These are phyloP conservation scores for Drosophila affinis DNA, from an alignment of 2,888 invertebrate genomes.

Conservation along the genomic window DNA sequence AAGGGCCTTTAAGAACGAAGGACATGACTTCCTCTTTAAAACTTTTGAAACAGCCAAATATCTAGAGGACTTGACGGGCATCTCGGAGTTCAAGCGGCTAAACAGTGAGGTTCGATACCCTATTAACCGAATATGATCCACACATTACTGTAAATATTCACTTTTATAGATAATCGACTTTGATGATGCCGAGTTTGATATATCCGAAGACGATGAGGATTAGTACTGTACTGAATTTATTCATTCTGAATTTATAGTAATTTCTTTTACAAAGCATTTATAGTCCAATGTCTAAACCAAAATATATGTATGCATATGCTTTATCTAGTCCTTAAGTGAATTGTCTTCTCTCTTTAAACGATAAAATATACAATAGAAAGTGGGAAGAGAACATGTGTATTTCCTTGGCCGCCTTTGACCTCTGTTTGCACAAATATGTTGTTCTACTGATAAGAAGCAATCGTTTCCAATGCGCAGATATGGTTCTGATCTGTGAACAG, in stretches of 20 bases:
- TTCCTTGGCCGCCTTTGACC: conserved; percentile 15
- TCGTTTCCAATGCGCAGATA: conserved; percentile 25
- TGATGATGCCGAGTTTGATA: conserved; percentile 81
- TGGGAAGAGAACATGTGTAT: background rate
- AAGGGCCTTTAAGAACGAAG: conserved; percentile 85
- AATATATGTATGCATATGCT: conserved; percentile 6
- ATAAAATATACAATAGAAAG: background rate
- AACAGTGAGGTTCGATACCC: conserved; percentile 85
- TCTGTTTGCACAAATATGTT: conserved; percentile 3
- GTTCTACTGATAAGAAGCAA: conserved; percentile 30
- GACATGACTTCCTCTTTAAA: conserved; percentile 89
- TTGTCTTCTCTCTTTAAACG: background rate
- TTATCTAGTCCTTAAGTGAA: conserved; percentile 27
- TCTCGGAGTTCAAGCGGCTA: conserved; percentile 87
- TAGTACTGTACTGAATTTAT: conserved; percentile 7
- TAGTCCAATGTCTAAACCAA: conserved; percentile 17
- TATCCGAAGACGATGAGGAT: conserved; percentile 72
- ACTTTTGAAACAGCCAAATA: conserved; percentile 92
- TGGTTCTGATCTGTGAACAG: conserved; percentile 21
- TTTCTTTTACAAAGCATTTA: conserved; percentile 18
- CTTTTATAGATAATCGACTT: conserved; percentile 81
- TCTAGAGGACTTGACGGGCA: conserved; percentile 93
- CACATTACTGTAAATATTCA: background rate
- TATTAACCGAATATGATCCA: fast-evolving
- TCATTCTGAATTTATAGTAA: background rate